Conservation (phyloP, 2,113 vertebrate genomes). For the Apaloderma vittatum region DNA sequence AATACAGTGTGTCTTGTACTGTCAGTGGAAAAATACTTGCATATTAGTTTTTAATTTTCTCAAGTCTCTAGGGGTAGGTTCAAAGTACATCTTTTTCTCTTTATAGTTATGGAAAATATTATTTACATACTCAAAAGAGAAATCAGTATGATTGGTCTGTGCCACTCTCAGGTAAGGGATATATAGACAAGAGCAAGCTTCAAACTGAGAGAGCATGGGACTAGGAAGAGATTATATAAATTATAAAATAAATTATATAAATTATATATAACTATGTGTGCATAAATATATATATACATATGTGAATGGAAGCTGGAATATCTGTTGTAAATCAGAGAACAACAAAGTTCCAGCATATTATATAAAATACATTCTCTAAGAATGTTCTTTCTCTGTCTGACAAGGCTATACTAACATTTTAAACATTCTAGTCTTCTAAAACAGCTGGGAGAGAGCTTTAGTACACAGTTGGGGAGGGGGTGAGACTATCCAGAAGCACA, state of each 20-base stretch:
- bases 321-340: background rate
- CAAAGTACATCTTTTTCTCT: background rate
- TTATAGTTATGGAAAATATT: background rate
- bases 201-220: background rate
- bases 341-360: background rate
- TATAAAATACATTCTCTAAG: background rate
- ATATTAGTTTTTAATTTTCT: background rate
- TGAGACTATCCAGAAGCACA: background rate
- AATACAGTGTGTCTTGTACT: background rate
- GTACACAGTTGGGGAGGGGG: too few species aligned
- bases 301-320: background rate
- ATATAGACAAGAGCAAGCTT: background rate
- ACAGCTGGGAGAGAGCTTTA: background rate
- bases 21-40: background rate
- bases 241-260: too few species aligned
- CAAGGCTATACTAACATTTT: background rate
- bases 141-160: background rate
- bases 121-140: background rate
- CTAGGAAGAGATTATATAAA: background rate
- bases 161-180: background rate
- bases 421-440: background rate
- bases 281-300: background rate
- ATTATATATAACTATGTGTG: background rate
- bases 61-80: background rate
- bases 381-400: background rate